Conservation (phyloP, 2,888 invertebrate species). For the Mesorhabditis spiculigera region DNA sequence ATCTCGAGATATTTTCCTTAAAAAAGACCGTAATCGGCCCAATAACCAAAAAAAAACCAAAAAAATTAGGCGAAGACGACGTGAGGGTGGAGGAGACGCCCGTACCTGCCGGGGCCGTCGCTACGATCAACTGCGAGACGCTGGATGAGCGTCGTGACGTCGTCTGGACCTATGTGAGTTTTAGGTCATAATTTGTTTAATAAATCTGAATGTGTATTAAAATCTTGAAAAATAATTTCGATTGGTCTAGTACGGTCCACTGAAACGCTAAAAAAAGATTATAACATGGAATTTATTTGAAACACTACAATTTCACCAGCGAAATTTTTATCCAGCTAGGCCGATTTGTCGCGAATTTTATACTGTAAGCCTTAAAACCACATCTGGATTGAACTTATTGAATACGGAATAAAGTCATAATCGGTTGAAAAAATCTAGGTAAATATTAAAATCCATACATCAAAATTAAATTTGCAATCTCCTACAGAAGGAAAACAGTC, state of each 20-base stretch:
- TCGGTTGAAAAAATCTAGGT: constrained; percentile 17
- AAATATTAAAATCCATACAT: background rate
- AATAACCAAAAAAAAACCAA: too few relatives aligned
- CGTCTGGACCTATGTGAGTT: constrained; percentile 24
- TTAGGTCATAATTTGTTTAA: background rate
- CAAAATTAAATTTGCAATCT: background rate
- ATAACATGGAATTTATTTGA: too few relatives aligned
- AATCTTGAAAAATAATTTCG: too few relatives aligned
- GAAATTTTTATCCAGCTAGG: too few relatives aligned
- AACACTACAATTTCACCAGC: too few relatives aligned
- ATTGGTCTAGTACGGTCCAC: constrained; percentile 7
- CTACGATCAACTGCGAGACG: constrained; percentile 53
- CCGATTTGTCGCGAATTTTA: too few relatives aligned
- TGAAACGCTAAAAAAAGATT: too few relatives aligned
- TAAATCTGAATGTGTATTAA: too few relatives aligned
- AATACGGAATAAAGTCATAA: too few relatives aligned
- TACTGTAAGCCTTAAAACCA: too few relatives aligned
- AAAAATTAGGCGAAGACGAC: constrained; percentile 17
- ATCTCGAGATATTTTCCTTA: background rate
- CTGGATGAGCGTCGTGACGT: constrained; percentile 23
- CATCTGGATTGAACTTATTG: too few relatives aligned
- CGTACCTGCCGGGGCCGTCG: constrained; percentile 44
- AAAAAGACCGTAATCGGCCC: constrained; percentile 8
- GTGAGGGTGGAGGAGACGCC: constrained; percentile 33
- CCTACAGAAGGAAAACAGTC: background rate